phyloP scores from a whole-genome alignment of 2,888 invertebrate species.

The Dendrolimus pini region DNA sequence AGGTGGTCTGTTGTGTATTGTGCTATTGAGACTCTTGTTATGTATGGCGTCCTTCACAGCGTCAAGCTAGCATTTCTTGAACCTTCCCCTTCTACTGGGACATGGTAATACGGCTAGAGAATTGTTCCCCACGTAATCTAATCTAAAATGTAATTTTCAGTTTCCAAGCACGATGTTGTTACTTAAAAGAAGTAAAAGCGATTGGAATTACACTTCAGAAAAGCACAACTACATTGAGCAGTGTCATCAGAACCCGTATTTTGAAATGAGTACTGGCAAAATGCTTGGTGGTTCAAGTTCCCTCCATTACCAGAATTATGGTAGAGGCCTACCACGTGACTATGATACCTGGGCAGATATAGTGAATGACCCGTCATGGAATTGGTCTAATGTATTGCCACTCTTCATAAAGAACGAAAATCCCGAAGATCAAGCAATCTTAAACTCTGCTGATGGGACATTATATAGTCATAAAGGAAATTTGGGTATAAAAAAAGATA shows the following conservation, averaged over 20 bases:
- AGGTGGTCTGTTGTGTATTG: too few relatives aligned
- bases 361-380: constrained; percentile 64
- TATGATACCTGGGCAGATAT: constrained; percentile 62
- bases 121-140: too few relatives aligned
- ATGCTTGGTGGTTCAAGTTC: constrained; percentile 71
- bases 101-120: too few relatives aligned
- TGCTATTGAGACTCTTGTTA: too few relatives aligned
- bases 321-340: constrained; percentile 41
- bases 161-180: constrained; percentile 2
- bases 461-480: constrained; percentile 24
- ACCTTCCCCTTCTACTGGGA: too few relatives aligned
- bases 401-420: constrained; percentile 65
- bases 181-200: constrained; percentile 1
- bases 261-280: constrained; percentile 63
- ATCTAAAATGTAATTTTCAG: constrained; percentile 2
- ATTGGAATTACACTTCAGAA: constrained; percentile 34
- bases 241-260: constrained; percentile 1
- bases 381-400: constrained; percentile 57
- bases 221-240: constrained; percentile 23
- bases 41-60: too few relatives aligned
- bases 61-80: too few relatives aligned
- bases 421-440: constrained; percentile 16
- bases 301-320: constrained; percentile 66
- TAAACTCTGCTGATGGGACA: constrained; percentile 15
- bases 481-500: constrained; percentile 20